These are phyloP conservation scores for Dolichallabes microphthalmus DNA, from an alignment of 2,113 vertebrate genomes.

Conservation along the genomic window DNA sequence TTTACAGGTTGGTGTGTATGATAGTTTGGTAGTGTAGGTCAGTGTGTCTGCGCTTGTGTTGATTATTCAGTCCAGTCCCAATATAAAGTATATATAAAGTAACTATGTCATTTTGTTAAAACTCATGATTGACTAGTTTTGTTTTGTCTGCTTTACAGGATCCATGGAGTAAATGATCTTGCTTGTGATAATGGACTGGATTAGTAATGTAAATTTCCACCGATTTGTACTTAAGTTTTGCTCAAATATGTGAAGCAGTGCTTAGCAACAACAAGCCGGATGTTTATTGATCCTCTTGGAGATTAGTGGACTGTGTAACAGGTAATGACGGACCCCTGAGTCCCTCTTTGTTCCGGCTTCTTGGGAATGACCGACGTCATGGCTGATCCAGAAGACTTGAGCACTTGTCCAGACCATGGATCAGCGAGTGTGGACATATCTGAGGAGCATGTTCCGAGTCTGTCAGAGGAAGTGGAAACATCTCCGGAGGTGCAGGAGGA, in stretches of 20 bases:
- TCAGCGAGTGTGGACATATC: background rate
- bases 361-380: conserved; percentile 36
- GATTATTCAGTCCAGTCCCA: no score
- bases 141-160: conserved; percentile 12
- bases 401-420: background rate
- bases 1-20: no score
- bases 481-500: background rate
- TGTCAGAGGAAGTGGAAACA: background rate
- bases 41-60: no score
- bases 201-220: background rate
- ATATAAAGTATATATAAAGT: no score
- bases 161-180: background rate
- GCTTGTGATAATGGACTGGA: background rate
- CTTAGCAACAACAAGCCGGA: conserved; percentile 20
- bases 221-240: background rate
- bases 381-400: conserved; percentile 35
- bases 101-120: no score
- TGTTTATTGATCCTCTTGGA: conserved; percentile 1
- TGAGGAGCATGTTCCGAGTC: background rate
- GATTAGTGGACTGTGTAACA: background rate
- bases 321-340: conserved; percentile 33
- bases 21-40: no score
- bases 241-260: conserved; percentile 14
- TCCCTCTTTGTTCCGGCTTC: background rate
- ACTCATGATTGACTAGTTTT: background rate